Percentiles rank a stretch among this genome's conserved stretches.
Evolutionary conservation across 2,797 vertebrate species (phyloP).

Genomic region (Silurus lanzhouensis): DNA sequence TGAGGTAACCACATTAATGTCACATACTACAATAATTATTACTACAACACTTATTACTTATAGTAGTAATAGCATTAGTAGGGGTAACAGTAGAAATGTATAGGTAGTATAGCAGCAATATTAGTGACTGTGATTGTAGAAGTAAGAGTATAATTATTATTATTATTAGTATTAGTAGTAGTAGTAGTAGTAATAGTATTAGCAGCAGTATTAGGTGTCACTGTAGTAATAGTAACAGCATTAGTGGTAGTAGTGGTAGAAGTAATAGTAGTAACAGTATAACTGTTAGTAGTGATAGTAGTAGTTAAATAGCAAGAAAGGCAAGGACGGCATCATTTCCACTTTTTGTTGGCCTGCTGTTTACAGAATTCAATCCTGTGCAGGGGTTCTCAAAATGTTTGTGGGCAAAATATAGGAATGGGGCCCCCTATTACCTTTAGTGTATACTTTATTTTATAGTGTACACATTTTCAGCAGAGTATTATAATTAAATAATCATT

Average conservation of each 20-base stretch:
- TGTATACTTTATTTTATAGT: not conserved
- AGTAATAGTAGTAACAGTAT: not conserved
- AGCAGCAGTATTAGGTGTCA: not conserved
- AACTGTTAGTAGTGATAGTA: not conserved
- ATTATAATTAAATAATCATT: no score
- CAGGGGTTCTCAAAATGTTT: not conserved
- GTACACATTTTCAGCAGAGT: not conserved
- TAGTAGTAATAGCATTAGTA: not conserved
- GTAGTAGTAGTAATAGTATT: no score
- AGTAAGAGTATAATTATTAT: no score
- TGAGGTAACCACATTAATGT: not conserved
- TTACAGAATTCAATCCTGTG: not conserved
- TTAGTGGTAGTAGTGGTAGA: not conserved
- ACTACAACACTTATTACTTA: no score
- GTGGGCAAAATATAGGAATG: no score
- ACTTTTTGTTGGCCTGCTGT: not conserved
- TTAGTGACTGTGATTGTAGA: no score
- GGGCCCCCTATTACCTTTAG: not conserved
- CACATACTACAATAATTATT: not conserved
- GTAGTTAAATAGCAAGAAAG: not conserved
- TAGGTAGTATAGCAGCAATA: no score
- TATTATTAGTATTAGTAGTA: no score
- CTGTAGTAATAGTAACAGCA: not conserved
- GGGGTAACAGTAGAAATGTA: not conserved
- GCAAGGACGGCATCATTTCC: not conserved